Evolutionary conservation across 2,113 vertebrate species (phyloP).

Genomic region (Cisticola juncidis): DNA sequence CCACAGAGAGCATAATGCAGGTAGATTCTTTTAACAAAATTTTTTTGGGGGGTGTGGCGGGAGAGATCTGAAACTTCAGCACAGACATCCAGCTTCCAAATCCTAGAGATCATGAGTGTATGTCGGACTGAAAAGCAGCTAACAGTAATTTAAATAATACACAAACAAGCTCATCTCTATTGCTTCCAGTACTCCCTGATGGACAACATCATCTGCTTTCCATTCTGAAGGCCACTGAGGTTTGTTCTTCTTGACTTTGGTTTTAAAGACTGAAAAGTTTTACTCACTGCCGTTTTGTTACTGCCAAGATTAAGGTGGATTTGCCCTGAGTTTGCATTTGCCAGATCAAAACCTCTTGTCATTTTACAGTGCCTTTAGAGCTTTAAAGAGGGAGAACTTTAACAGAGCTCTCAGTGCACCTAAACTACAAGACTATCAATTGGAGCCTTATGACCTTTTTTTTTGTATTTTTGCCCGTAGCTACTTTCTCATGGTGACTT

Average conservation of each 20-base stretch:
- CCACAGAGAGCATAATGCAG: background rate
- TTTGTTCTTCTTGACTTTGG: background rate
- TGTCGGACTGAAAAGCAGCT: background rate
- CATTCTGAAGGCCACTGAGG: background rate
- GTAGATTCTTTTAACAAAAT: background rate
- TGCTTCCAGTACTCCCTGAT: background rate
- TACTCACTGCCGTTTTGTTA: background rate
- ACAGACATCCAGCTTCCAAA: background rate
- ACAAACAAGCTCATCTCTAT: background rate
- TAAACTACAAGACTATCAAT: background rate
- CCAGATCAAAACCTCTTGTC: background rate
- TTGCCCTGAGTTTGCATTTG: background rate
- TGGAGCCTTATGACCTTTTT: background rate
- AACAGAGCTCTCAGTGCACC: background rate
- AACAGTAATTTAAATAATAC: background rate
- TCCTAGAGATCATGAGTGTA: background rate
- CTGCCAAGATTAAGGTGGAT: background rate
- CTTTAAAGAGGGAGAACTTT: background rate
- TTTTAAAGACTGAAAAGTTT: background rate
- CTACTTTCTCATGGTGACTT: background rate
- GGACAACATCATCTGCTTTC: background rate
- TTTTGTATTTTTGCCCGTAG: background rate
- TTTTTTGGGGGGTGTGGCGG: rapidly evolving
- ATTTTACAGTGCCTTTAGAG: background rate
- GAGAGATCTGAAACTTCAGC: background rate